These are phyloP conservation scores for Enteromius radiatus DNA, from an alignment of 2,797 vertebrate genomes.

Conservation along the genomic window DNA sequence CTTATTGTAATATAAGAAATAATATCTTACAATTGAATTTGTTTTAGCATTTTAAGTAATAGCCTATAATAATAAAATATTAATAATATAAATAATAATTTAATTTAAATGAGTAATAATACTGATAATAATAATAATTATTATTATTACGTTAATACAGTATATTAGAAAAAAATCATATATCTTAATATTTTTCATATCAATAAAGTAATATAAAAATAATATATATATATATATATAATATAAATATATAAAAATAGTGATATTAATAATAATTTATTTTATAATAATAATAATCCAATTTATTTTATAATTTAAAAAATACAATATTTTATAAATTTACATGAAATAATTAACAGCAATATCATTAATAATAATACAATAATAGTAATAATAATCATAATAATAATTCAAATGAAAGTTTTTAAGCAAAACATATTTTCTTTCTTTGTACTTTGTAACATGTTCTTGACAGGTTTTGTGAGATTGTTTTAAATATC, in stretches of 20 bases:
- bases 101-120: not conserved
- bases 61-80: not conserved
- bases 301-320: not conserved
- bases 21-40: not conserved
- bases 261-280: not conserved
- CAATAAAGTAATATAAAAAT: not conserved
- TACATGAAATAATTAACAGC: not conserved
- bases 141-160: too few relatives aligned
- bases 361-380: not conserved
- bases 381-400: not conserved
- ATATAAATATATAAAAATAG: too few relatives aligned
- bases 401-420: not conserved
- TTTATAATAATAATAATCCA: too few relatives aligned
- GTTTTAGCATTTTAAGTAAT: not conserved
- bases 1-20: not conserved
- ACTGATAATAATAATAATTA: not conserved
- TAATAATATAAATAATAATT: not conserved
- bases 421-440: not conserved
- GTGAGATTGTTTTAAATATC: not conserved
- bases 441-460: not conserved
- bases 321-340: not conserved
- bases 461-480: not conserved
- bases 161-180: not conserved
- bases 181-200: not conserved
- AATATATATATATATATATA: too few relatives aligned